Base-by-base conservation (phyloP, 2,113 vertebrate genomes). In the Brachypteracias leptosomus region DNA sequence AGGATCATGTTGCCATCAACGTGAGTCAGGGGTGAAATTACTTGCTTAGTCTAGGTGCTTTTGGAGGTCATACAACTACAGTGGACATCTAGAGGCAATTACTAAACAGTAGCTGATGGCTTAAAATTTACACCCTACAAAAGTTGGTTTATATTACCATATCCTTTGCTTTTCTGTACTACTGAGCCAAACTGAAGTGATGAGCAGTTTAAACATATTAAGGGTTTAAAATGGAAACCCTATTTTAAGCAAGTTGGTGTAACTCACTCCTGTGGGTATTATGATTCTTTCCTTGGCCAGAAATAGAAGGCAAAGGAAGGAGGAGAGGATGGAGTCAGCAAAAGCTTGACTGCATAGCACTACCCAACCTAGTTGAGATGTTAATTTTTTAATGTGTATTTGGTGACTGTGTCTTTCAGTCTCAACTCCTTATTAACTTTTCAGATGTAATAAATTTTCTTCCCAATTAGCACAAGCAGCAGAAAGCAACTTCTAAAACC, bases 191-290 rank as follows among this genome's bases (percentile, higher is more conserved):
- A 52, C 29, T 42, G 42, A 20, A 92, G 52, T n/a, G 8, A 71
- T 44, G 62, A 67, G 16, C 36, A 52, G 49, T 73, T 70, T 68
- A 68, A 86, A 63, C 12, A n/a, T 52, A 78, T 46, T 42, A 73
- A 67, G 16, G 21, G 28, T 85, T 89, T 87, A 61, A 93, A 88
- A 76, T 70, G 67, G 74, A 91, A 95, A 36, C 35, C 8, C 31
- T 57, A 4, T 46, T 89, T 87, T 62, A 79, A 73, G 59, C 4
- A 13, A 73, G 38, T 29, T 62, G 28, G 0, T 82, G 40, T 84
- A 77, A 67, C 35, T 84, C 46, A 67, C 35, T 84, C 46, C 5
- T 73, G 90, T 63, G 72, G 90, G 11, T 77, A 59, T 67, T 77
- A 36, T 3, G 9, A 63, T 81, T 84, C 38, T 89, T 88, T 24